These are phyloP conservation scores for Siniperca chuatsi DNA, from an alignment of 2,113 vertebrate genomes.

Conservation along the genomic window DNA sequence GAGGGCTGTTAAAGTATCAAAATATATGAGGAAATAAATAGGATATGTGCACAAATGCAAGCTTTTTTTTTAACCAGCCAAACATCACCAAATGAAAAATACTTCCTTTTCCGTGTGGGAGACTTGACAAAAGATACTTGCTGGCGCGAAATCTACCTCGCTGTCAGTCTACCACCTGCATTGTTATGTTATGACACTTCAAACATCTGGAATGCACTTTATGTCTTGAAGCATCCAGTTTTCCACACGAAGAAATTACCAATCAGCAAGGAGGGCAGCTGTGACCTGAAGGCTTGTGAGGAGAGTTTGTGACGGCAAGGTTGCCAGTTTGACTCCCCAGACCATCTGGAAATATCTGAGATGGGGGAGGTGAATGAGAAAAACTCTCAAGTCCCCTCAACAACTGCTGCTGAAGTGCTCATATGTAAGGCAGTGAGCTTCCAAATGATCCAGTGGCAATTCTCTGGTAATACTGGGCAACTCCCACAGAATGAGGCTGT, in stretches of 20 bases:
- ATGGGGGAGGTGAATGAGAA: slow-evolving; percentile 47
- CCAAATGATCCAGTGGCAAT: slow-evolving; percentile 22
- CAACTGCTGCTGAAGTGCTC: slow-evolving; percentile 36
- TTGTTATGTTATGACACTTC: slow-evolving; percentile 72
- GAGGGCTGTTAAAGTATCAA: not conserved
- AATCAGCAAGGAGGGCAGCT: slow-evolving; percentile 67
- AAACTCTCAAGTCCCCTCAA: slow-evolving; percentile 7
- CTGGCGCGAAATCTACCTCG: slow-evolving; percentile 45
- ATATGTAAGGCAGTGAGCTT: slow-evolving; percentile 24
- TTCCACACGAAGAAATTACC: slow-evolving; percentile 64
- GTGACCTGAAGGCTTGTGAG: slow-evolving; percentile 61
- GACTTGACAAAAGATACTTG: slow-evolving; percentile 39
- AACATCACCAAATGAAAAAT: slow-evolving; percentile 14
- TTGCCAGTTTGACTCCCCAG: slow-evolving; percentile 73
- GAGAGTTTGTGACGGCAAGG: slow-evolving; percentile 60
- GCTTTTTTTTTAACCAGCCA: slow-evolving; percentile 11
- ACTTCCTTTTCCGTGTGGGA: not conserved
- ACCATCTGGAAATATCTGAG: slow-evolving; percentile 66
- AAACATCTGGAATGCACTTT: slow-evolving; percentile 77
- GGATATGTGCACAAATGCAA: not conserved
- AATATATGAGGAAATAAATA: slow-evolving; percentile 33
- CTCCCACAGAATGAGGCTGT: slow-evolving; percentile 8
- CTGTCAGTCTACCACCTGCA: slow-evolving; percentile 73
- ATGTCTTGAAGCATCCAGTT: slow-evolving; percentile 63
- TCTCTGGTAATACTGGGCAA: slow-evolving; percentile 24